Percentiles rank a stretch among this genome's conserved stretches.
Evolutionary conservation across 2,113 vertebrate species (phyloP).

Genomic region (Meles meles): DNA sequence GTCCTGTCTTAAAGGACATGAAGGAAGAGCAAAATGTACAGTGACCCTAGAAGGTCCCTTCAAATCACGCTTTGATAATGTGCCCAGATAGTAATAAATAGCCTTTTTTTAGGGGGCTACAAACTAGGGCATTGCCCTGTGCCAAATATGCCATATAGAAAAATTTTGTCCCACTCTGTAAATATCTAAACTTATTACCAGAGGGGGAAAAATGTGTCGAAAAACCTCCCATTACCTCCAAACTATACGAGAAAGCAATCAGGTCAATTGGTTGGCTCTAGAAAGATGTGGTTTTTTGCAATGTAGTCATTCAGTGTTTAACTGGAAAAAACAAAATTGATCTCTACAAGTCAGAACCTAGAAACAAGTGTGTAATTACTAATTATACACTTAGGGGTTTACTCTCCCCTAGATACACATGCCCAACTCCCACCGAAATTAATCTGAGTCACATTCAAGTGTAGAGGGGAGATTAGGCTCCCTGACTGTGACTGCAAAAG

Average conservation of each 20-base stretch:
- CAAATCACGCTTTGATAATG: neutral
- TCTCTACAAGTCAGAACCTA: neutral
- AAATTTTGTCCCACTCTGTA: neutral
- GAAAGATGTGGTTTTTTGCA: neutral
- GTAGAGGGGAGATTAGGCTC: conserved; percentile 16
- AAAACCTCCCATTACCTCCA: neutral
- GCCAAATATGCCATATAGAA: neutral
- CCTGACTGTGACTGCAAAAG: neutral
- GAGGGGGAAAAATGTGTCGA: neutral
- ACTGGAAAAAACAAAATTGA: conserved; percentile 53
- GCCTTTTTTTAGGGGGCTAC: neutral
- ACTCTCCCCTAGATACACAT: conserved; percentile 40
- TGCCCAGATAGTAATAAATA: neutral
- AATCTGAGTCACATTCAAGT: conserved; percentile 14
- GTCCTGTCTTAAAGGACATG: neutral
- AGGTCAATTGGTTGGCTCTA: conserved; percentile 3
- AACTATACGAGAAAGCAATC: neutral
- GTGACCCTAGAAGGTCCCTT: neutral
- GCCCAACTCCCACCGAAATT: conserved; percentile 50
- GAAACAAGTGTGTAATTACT: conserved; percentile 54
- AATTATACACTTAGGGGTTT: conserved; percentile 58
- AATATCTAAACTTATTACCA: neutral
- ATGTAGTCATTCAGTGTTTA: conserved; percentile 39
- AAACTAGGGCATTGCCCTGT: neutral
- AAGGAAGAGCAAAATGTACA: neutral